Evolutionary conservation across 2,888 invertebrate genomes (phyloP).

Genomic region (Volucella inflata): DNA sequence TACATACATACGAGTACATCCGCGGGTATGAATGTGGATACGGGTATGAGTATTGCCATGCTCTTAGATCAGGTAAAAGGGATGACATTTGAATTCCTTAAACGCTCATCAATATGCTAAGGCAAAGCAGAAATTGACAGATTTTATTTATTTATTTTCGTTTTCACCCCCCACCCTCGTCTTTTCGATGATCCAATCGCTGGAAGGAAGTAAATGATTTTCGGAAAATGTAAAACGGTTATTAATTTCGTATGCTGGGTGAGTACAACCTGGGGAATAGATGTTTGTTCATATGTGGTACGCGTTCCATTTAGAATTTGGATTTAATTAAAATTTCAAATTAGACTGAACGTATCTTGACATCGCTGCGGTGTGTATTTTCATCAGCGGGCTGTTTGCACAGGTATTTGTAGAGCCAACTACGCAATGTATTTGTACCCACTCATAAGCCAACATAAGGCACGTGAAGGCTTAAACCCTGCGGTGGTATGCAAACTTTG

Average conservation of each 20-base stretch:
- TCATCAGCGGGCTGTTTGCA: conserved; percentile 4
- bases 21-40: not conserved
- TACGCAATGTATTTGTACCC: too few relatives aligned
- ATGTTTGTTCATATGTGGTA: not conserved
- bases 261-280: not conserved
- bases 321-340: conserved; percentile 55
- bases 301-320: conserved; percentile 22
- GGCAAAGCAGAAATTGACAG: not conserved
- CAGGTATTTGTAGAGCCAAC: not conserved
- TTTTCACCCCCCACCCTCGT: not conserved
- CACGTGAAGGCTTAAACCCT: too few relatives aligned
- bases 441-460: too few relatives aligned
- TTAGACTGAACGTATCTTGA: conserved; percentile 28
- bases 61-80: conserved; percentile 32
- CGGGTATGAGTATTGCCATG: not conserved
- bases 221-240: conserved; percentile 44
- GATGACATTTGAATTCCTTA: conserved; percentile 52
- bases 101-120: conserved; percentile 42
- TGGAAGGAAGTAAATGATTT: conserved; percentile 20
- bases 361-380: not conserved
- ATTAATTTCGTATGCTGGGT: conserved; percentile 26
- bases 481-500: too few relatives aligned
- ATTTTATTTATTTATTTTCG: not conserved
- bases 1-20: too few relatives aligned
- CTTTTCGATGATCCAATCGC: not conserved